These are phyloP conservation scores for Hydropotes inermis DNA, from an alignment of 2,113 vertebrate genomes.

Conservation along the genomic window DNA sequence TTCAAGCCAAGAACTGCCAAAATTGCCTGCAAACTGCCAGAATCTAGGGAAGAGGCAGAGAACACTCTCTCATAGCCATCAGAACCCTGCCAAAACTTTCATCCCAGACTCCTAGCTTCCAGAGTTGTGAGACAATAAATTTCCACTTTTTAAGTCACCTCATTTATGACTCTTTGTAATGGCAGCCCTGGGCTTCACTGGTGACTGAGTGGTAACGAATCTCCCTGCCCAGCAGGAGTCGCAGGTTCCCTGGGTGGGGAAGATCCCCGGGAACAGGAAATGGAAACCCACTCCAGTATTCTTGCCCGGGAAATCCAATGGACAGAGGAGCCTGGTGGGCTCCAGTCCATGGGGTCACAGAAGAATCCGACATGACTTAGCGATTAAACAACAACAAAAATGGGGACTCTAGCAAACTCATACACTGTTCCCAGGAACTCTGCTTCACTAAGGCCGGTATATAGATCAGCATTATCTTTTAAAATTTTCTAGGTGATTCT, in stretches of 20 bases:
- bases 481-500: neutral
- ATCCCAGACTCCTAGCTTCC: neutral
- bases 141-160: neutral
- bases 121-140: neutral
- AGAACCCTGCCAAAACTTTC: neutral
- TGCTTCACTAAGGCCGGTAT: neutral
- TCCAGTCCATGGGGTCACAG: neutral
- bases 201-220: neutral
- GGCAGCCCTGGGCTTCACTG: neutral
- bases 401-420: neutral
- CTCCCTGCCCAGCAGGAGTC: neutral
- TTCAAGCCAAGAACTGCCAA: neutral
- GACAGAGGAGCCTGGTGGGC: neutral
- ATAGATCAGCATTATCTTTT: neutral
- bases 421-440: neutral
- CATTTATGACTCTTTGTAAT: neutral
- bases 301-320: neutral
- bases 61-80: rapidly evolving
- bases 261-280: neutral
- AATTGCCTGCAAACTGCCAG: neutral
- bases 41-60: neutral
- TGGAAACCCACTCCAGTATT: neutral
- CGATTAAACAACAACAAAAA: neutral
- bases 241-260: neutral
- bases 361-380: neutral